A percentile compares a stretch with the other conserved stretches of the same genome.
phyloP scores from a whole-genome alignment of 2,888 invertebrate species.

The Clostera curtula region DNA sequence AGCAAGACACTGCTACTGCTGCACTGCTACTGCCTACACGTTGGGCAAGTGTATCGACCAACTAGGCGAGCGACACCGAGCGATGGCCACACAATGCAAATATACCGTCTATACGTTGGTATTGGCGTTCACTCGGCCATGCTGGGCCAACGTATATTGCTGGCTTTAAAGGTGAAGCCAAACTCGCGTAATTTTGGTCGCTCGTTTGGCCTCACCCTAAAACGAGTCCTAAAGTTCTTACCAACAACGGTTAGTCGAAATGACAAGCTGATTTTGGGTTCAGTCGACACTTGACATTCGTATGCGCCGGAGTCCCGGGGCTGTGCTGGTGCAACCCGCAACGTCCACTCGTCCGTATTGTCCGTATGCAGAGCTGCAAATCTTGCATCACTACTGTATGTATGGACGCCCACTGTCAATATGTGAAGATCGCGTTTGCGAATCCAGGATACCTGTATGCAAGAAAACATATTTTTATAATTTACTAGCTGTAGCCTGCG shows the following conservation, averaged over 20 bases:
- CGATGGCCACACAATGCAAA: too few species aligned
- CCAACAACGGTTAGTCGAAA: slow-evolving; percentile 86
- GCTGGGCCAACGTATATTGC: too few species aligned
- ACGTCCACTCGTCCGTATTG: slow-evolving; percentile 78
- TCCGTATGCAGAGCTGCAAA: slow-evolving; percentile 80
- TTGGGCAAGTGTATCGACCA: too few species aligned
- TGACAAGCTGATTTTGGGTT: slow-evolving; percentile 89
- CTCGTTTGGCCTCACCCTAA: slow-evolving; percentile 7
- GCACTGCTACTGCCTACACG: too few species aligned
- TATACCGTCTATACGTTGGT: too few species aligned
- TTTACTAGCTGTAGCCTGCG: too few species aligned
- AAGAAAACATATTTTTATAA: slow-evolving; percentile 10
- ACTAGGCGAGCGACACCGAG: too few species aligned
- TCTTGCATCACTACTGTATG: slow-evolving; percentile 80
- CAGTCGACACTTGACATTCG: slow-evolving; percentile 95
- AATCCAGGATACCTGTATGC: slow-evolving; percentile 88
- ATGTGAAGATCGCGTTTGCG: slow-evolving; percentile 88
- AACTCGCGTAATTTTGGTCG: slow-evolving; percentile 2
- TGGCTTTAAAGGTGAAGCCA: background rate
- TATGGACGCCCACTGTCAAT: slow-evolving; percentile 78
- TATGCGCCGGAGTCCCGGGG: slow-evolving; percentile 90
- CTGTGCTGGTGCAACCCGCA: slow-evolving; percentile 74
- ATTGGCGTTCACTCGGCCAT: too few species aligned
- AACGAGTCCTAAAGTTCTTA: slow-evolving; percentile 56
- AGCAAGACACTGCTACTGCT: too few species aligned